phyloP scores from a whole-genome alignment of 2,113 vertebrate species.

The Oryzias curvinotus region DNA sequence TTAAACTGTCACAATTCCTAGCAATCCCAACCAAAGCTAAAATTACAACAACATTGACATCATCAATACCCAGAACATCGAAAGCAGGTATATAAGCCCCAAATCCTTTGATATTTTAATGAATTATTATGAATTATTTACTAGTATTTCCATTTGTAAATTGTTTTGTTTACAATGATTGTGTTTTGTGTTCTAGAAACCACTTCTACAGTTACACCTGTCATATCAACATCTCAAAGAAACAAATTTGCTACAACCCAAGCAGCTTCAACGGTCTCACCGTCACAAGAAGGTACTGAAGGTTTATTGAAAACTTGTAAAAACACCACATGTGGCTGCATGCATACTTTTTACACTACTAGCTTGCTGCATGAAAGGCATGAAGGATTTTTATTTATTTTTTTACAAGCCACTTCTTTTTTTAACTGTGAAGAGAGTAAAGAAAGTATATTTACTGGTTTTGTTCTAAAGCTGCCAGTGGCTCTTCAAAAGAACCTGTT shows the following conservation, averaged over 20 bases:
- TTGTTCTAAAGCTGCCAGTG: slow-evolving; percentile 13
- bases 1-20: slow-evolving; percentile 16
- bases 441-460: slow-evolving; percentile 1
- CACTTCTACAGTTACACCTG: background rate
- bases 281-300: slow-evolving; percentile 30
- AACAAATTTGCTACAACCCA: slow-evolving; percentile 10
- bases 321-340: background rate
- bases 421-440: background rate
- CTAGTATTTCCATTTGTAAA: too few relatives aligned
- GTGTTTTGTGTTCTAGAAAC: slow-evolving; percentile 17
- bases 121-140: too few relatives aligned
- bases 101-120: background rate
- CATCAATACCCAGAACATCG: slow-evolving; percentile 6
- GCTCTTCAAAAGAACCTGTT: background rate
- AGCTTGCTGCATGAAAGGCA: slow-evolving; percentile 13
- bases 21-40: slow-evolving; percentile 6
- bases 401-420: background rate
- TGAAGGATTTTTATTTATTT: background rate
- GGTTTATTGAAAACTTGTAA: background rate
- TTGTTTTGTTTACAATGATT: background rate
- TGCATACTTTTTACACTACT: background rate
- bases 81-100: slow-evolving; percentile 27
- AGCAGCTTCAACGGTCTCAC: slow-evolving; percentile 1
- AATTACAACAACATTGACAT: background rate
- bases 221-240: slow-evolving; percentile 17